Percentiles rank a stretch among this genome's conserved stretches.
Evolutionary conservation across 2,888 invertebrate genomes (phyloP).

Genomic region (Apodemia mormo): DNA sequence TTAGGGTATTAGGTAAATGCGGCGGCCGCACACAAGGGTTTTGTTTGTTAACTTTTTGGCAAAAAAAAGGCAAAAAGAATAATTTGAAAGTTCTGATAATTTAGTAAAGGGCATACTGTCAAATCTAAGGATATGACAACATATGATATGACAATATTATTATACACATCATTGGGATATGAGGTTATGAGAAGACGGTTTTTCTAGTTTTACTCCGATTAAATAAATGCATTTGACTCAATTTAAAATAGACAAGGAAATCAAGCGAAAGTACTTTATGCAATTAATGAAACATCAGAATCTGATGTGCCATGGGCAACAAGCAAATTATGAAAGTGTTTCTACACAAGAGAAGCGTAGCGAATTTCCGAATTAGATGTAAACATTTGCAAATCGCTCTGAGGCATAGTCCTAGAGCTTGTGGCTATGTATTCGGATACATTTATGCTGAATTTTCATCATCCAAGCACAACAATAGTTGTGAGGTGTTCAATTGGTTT

Average conservation of each 20-base stretch:
- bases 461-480: too few relatives aligned
- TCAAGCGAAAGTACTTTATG: conserved; percentile 17
- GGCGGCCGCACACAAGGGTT: too few relatives aligned
- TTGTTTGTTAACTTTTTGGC: too few relatives aligned
- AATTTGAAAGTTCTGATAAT: too few relatives aligned
- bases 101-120: too few relatives aligned
- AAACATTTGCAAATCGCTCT: conserved; percentile 37
- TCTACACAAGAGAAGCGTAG: conserved; percentile 44
- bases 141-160: too few relatives aligned
- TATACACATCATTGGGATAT: too few relatives aligned
- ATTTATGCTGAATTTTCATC: too few relatives aligned
- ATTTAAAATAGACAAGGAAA: conserved; percentile 9
- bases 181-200: background rate
- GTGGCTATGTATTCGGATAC: background rate
- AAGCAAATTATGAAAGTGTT: conserved; percentile 24
- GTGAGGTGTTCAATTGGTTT: too few relatives aligned
- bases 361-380: conserved; percentile 53
- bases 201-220: background rate
- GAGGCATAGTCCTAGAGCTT: conserved; percentile 20
- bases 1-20: too few relatives aligned
- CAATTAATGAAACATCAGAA: conserved; percentile 20
- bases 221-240: background rate
- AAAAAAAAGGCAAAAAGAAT: too few relatives aligned
- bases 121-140: too few relatives aligned
- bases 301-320: conserved; percentile 23